These are phyloP conservation scores for Zaprionus gabonicus DNA, from an alignment of 1,140 invertebrate genomes.

Conservation along the genomic window DNA sequence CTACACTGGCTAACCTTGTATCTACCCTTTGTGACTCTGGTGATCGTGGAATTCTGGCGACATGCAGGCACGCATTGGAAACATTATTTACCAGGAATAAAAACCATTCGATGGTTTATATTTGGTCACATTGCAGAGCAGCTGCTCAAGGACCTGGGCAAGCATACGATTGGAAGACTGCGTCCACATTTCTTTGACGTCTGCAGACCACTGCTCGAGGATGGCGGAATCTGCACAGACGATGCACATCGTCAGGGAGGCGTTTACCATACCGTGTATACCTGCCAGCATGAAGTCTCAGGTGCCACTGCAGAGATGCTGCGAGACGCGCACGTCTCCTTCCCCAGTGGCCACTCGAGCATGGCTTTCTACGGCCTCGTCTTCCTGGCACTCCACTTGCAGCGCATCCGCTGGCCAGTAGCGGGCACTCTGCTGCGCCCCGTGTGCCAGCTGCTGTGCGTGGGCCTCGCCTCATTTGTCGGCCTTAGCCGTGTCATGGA, in stretches of 20 bases:
- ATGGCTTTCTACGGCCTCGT: conserved; percentile 92
- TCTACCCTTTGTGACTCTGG: conserved; percentile 37
- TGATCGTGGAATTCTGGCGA: conserved; percentile 37
- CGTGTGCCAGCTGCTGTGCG: conserved; percentile 53
- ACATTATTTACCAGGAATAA: conserved; percentile 87
- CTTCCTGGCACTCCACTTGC: conserved; percentile 92
- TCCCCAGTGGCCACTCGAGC: conserved; percentile 92
- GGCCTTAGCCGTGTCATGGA: conserved; percentile 95
- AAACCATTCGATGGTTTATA: conserved; percentile 90
- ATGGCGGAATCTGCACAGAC: conserved; percentile 52
- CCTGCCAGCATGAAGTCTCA: conserved; percentile 84
- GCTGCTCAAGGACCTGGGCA: conserved; percentile 93
- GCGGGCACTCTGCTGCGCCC: conserved; percentile 42
- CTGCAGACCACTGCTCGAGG: conserved; percentile 87
- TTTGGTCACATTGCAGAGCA: conserved; percentile 92
- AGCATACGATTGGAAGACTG: conserved; percentile 94
- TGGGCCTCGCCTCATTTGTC: conserved; percentile 88
- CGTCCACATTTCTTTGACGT: conserved; percentile 95
- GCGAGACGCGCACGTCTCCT: conserved; percentile 90
- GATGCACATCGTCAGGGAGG: conserved; percentile 85
- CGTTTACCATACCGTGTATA: conserved; percentile 88
- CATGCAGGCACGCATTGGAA: conserved; percentile 55
- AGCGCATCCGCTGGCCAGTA: conserved; percentile 81
- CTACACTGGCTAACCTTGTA: conserved; percentile 41
- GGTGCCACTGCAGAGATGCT: conserved; percentile 85